phyloP scores from a whole-genome alignment of 2,888 invertebrate genomes.

The Chrysolina americana region DNA sequence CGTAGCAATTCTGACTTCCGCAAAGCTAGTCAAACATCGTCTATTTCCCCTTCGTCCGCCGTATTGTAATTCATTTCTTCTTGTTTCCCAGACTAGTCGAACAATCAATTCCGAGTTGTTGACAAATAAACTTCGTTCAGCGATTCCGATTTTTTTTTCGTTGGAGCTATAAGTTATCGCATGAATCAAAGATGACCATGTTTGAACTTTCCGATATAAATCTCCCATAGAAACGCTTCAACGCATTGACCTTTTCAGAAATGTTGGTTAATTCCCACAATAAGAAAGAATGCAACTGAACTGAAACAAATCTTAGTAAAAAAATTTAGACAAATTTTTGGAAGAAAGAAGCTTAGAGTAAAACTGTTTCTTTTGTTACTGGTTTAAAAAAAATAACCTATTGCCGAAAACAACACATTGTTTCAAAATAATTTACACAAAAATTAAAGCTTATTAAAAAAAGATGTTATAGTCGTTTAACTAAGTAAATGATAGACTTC shows the following conservation, averaged over 20 bases:
- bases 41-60: neutral
- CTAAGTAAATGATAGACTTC: too few relatives aligned
- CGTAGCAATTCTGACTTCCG: neutral
- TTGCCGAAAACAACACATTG: too few relatives aligned
- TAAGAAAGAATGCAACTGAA: neutral
- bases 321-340: too few relatives aligned
- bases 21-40: neutral
- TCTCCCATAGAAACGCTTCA: slow-evolving; percentile 34
- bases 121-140: slow-evolving; percentile 37
- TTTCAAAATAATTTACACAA: too few relatives aligned
- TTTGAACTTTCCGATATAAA: slow-evolving; percentile 42
- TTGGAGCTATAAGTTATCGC: slow-evolving; percentile 18
- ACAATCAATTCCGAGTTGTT: slow-evolving; percentile 44
- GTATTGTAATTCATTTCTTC: slow-evolving; percentile 38
- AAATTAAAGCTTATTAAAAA: too few relatives aligned
- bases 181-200: slow-evolving; percentile 43
- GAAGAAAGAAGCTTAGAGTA: too few relatives aligned
- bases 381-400: too few relatives aligned
- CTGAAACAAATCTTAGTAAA: neutral
- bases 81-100: slow-evolving; percentile 25
- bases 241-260: slow-evolving; percentile 34
- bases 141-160: slow-evolving; percentile 23
- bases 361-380: too few relatives aligned
- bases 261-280: slow-evolving; percentile 28
- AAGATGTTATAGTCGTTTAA: too few relatives aligned